Conservation (phyloP, 1,140 invertebrate genomes). For the Gryllus bimaculatus region DNA sequence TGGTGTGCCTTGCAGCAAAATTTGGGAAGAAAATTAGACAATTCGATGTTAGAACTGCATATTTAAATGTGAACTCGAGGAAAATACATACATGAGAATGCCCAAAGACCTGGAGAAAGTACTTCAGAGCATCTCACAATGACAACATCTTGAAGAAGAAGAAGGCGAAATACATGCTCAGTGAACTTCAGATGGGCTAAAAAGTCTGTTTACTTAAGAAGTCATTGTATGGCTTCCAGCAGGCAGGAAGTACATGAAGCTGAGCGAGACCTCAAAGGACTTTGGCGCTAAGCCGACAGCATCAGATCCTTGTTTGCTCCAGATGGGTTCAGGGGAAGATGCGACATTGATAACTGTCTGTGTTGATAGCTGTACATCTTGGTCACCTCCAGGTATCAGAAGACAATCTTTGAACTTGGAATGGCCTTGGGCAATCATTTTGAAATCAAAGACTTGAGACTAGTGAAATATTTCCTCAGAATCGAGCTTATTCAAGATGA, state of each 20-base stretch:
- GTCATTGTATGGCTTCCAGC: constrained; percentile 23
- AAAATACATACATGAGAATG: too few relatives aligned
- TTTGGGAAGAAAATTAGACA: too few relatives aligned
- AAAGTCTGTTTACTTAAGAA: constrained; percentile 23
- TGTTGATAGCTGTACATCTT: constrained; percentile 34
- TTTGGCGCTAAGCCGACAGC: constrained; percentile 25
- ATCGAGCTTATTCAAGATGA: constrained; percentile 23
- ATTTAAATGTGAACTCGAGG: too few relatives aligned
- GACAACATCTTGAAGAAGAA: too few relatives aligned
- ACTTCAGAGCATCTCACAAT: too few relatives aligned
- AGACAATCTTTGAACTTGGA: constrained; percentile 19
- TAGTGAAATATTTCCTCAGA: constrained; percentile 24
- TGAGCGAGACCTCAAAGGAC: constrained; percentile 18
- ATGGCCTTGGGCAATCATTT: constrained; percentile 24
- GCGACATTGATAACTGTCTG: constrained; percentile 29
- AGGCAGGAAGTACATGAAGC: constrained; percentile 19
- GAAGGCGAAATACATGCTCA: too few relatives aligned
- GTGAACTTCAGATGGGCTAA: not conserved
- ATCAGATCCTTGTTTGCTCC: constrained; percentile 32
- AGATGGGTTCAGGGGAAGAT: constrained; percentile 21
- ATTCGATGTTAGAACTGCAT: too few relatives aligned
- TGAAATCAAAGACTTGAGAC: constrained; percentile 27
- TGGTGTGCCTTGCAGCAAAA: too few relatives aligned
- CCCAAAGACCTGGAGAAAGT: too few relatives aligned
- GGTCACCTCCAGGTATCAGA: constrained; percentile 27